Evolutionary conservation across 2,888 invertebrate genomes (phyloP).

Genomic region (Chironomus tentans): DNA sequence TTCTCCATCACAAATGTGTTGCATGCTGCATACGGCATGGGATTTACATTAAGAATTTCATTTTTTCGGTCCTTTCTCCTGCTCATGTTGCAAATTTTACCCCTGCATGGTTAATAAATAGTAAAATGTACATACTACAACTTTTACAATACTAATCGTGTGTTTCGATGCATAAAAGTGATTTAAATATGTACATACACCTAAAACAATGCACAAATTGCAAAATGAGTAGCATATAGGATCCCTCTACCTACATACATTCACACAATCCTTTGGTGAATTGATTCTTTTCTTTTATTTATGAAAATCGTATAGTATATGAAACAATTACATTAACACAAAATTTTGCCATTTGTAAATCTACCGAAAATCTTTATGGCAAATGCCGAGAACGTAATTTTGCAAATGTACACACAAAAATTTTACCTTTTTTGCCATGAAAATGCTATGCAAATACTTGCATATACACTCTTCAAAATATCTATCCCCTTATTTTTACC

Average conservation of each 20-base stretch:
- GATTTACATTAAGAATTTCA: too few species aligned
- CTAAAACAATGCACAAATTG: not conserved
- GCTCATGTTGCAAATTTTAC: too few species aligned
- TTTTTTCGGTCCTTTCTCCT: too few species aligned
- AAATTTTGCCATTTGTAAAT: constrained; percentile 7
- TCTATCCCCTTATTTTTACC: too few species aligned
- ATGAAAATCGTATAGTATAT: not conserved
- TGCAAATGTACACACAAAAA: not conserved
- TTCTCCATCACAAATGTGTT: not conserved
- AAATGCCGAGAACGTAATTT: not conserved
- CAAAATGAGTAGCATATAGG: not conserved
- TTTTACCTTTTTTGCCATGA: not conserved
- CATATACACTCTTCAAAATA: not conserved
- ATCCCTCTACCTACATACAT: not conserved
- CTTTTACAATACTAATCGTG: not conserved
- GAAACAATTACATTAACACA: constrained; percentile 10
- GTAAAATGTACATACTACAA: not conserved
- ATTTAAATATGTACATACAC: not conserved
- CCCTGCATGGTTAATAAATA: not conserved
- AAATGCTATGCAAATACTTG: constrained; percentile 7
- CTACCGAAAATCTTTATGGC: not conserved
- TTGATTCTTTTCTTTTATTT: constrained; percentile 4
- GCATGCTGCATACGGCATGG: too few species aligned
- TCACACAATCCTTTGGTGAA: not conserved
- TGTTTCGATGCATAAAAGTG: not conserved